Base-by-base conservation (phyloP, 1,140 invertebrate genomes). In the Diorhabda sublineata region DNA sequence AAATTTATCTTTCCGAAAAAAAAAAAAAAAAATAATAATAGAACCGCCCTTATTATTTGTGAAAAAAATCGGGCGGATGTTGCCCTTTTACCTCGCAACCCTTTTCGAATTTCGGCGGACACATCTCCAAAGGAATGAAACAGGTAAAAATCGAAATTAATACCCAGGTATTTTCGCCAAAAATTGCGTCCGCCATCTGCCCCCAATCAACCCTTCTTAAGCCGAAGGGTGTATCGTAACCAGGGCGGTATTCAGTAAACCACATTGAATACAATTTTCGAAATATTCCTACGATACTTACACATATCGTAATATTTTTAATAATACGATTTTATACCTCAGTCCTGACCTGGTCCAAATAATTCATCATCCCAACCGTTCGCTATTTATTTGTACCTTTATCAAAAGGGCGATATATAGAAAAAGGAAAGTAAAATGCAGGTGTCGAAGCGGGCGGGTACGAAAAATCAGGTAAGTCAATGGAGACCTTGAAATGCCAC, bases 341-440 rank as follows among this genome's bases (percentile, higher is more conserved):
- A 26, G 26, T 26, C 26, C 26, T 26, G 26, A 26, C 26, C 26
- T 26, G 26, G 26, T 26, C 26, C 1, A 26, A 26, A 26, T 26
- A 45, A 26, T 47, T 47, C 9, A 11, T 45, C 43, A 45, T 3
- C 7, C 6, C 9, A 42, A 44, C 64, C 64, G 57, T 57, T 65
- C 47, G 64, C 47, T 58, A 65, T 56, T 52, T 47, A 58, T 65
- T 65, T 64, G n/a, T 65, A 7, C 41, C 6, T 56, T 52, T 52
- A 4, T n/a, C n/a, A 61, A 66, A 65, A 60, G 67, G 70, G 70
- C 64, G 61, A 60, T 26, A 26, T 26, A 26, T 26, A 26, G 26
- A 26, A 26, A 26, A 56, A 65, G 42, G 69, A 73, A 70, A 72
- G 71, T 74, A 72, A 69, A 68, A 64, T 66, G 73, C 73, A 73